A percentile compares a stretch with the other conserved stretches of the same genome.
Conservation (phyloP, 2,797 vertebrate genomes). For the Lerista edwardsae region DNA sequence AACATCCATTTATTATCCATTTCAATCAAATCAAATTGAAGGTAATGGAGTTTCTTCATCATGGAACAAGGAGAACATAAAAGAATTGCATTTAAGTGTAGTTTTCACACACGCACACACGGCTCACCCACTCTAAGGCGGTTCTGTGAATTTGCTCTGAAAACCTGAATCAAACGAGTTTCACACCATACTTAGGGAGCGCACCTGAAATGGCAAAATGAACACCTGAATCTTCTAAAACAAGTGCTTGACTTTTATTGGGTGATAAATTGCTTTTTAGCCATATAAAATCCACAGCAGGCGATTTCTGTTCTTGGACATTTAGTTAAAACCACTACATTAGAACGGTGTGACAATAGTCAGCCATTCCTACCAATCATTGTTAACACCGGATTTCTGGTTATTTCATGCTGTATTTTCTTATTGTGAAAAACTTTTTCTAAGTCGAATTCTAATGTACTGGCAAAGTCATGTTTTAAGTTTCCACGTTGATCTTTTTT, state of each 20-base stretch:
- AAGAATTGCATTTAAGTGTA: slow-evolving; percentile 43
- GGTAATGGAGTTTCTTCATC: slow-evolving; percentile 44
- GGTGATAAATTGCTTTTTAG: slow-evolving; percentile 72
- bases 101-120: slow-evolving; percentile 8
- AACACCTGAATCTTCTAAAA: slow-evolving; percentile 70
- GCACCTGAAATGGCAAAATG: slow-evolving; percentile 62
- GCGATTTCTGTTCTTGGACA: slow-evolving; percentile 62
- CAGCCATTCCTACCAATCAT: slow-evolving; percentile 60
- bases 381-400: slow-evolving; percentile 63
- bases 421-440: slow-evolving; percentile 52
- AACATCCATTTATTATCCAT: slow-evolving; percentile 65
- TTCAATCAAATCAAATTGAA: slow-evolving; percentile 44
- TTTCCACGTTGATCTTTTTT: not conserved
- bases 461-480: not conserved
- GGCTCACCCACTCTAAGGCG: slow-evolving; percentile 13
- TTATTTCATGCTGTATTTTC: slow-evolving; percentile 34
- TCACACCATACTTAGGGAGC: slow-evolving; percentile 27
- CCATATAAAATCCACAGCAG: slow-evolving; percentile 72
- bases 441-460: not conserved
- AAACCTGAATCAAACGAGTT: not conserved
- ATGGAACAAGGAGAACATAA: slow-evolving; percentile 24
- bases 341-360: slow-evolving; percentile 66
- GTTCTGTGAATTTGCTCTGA: not conserved
- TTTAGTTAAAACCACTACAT: slow-evolving; percentile 63
- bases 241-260: slow-evolving; percentile 70